These are phyloP conservation scores for Prunella himalayana DNA, from an alignment of 2,113 vertebrate species.

Conservation along the genomic window DNA sequence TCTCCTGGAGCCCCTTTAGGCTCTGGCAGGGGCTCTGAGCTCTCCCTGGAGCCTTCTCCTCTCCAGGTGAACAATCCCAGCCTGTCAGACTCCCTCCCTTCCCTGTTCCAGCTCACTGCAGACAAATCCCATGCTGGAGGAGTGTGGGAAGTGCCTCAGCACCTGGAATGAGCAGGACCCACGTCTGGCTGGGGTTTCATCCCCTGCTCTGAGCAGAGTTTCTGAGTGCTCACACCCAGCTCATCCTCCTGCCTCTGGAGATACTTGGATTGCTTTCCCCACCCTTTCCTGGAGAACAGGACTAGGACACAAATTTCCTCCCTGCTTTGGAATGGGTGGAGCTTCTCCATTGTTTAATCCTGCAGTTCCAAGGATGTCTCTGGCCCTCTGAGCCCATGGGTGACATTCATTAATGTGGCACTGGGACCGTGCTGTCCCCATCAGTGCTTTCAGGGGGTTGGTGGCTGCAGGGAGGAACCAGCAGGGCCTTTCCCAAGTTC, in stretches of 20 bases:
- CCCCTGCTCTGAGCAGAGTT: not conserved
- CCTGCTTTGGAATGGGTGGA: not conserved
- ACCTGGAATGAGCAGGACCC: not conserved
- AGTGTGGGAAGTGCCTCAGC: not conserved
- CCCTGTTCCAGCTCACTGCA: too few species aligned
- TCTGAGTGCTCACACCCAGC: not conserved
- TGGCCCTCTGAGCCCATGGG: not conserved
- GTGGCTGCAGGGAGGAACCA: not conserved
- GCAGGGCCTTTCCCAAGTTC: not conserved
- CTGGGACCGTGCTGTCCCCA: not conserved
- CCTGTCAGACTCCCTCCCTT: not conserved
- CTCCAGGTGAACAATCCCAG: not conserved
- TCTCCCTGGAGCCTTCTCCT: not conserved
- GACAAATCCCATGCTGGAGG: too few species aligned
- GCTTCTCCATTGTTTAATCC: not conserved
- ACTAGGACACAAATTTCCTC: not conserved
- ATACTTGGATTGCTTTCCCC: not conserved
- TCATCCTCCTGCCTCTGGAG: not conserved
- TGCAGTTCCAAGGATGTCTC: not conserved
- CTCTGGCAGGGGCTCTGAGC: not conserved
- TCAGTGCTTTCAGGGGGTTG: not conserved
- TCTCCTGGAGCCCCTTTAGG: not conserved
- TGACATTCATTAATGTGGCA: rapidly evolving
- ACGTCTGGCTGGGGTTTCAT: not conserved
- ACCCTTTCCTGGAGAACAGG: not conserved